Evolutionary conservation across 2,113 vertebrate genomes (phyloP).

Genomic region (Eudorcas thomsonii): DNA sequence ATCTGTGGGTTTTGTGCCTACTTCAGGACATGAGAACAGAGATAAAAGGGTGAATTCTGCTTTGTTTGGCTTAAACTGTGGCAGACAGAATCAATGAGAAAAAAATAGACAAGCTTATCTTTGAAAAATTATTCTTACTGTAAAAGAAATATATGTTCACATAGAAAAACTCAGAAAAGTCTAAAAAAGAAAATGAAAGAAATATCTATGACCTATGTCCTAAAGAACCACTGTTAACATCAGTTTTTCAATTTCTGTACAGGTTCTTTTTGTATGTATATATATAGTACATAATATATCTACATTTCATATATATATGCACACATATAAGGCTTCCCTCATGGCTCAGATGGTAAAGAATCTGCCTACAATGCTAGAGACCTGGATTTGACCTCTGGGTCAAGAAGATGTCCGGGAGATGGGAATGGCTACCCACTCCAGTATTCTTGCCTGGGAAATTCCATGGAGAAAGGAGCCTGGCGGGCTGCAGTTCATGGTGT

Average conservation of each 20-base stretch:
- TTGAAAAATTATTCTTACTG: background rate
- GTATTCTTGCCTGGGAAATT: background rate
- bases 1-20: background rate
- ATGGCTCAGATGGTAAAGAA: background rate
- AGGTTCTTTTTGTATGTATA: background rate
- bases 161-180: background rate
- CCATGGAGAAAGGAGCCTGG: background rate
- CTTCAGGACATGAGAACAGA: background rate
- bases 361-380: background rate
- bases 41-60: background rate
- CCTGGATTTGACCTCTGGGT: background rate
- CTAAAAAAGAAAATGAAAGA: background rate
- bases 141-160: background rate
- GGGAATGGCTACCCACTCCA: background rate
- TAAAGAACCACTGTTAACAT: background rate
- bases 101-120: background rate
- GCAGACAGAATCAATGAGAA: background rate
- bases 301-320: background rate
- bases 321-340: background rate
- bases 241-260: background rate
- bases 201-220: background rate
- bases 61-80: background rate
- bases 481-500: background rate
- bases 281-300: background rate
- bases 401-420: background rate